phyloP scores from a whole-genome alignment of 2,797 vertebrate genomes.

The Anniella stebbinsi region DNA sequence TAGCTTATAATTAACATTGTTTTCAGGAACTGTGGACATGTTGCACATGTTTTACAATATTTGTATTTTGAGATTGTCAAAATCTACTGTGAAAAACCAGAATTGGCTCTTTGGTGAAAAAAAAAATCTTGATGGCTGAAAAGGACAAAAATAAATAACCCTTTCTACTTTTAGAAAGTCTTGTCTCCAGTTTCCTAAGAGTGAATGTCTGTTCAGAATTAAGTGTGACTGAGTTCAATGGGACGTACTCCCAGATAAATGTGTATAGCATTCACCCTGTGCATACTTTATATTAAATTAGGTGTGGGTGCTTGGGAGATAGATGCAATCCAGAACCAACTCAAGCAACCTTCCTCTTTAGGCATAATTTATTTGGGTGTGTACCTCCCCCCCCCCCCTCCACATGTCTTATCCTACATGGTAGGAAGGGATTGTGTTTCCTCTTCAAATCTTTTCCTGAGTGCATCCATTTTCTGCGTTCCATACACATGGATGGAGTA shows the following conservation, averaged over 20 bases:
- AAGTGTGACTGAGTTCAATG: not conserved
- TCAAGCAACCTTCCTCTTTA: not conserved
- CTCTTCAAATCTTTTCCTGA: not conserved
- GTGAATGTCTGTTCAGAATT: not conserved
- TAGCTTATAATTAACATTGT: constrained; percentile 8
- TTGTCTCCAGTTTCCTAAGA: no score
- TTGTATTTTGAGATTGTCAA: not conserved
- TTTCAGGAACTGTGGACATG: not conserved
- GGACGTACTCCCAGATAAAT: not conserved
- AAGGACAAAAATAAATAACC: not conserved
- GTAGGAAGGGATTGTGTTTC: not conserved
- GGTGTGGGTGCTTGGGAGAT: not conserved
- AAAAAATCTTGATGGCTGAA: not conserved
- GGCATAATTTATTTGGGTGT: not conserved
- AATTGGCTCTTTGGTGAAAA: not conserved
- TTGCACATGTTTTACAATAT: not conserved
- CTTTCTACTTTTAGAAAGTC: not conserved
- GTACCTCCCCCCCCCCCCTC: not conserved
- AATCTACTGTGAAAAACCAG: not conserved
- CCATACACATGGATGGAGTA: not conserved
- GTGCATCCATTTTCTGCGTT: not conserved
- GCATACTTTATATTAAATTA: not conserved
- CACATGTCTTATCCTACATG: no score
- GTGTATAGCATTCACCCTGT: not conserved
- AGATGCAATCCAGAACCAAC: not conserved